Evolutionary conservation across 2,797 vertebrate genomes (phyloP).

Genomic region (Parauchenoglanis ngamensis): DNA sequence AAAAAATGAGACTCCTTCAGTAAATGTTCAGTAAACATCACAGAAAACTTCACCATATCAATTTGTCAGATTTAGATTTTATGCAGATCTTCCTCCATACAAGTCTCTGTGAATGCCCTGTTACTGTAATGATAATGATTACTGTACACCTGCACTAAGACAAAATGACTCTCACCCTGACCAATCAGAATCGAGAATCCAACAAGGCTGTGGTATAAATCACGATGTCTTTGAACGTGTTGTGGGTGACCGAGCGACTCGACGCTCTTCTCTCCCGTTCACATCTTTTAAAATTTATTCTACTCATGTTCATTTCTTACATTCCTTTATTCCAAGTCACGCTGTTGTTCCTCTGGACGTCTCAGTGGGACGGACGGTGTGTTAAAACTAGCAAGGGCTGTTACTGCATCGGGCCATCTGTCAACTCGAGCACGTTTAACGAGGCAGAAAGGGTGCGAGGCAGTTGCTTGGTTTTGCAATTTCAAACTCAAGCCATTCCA

Average conservation of each 20-base stretch:
- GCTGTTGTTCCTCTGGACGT: constrained; percentile 1
- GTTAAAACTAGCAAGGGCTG: constrained; percentile 33
- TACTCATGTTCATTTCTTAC: constrained; percentile 14
- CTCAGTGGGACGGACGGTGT: constrained; percentile 12
- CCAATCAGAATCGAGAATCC: neutral
- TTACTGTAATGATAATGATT: neutral
- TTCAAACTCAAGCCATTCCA: constrained; percentile 21
- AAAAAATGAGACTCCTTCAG: neutral
- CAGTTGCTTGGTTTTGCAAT: constrained; percentile 26
- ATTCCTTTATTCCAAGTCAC: constrained; percentile 25
- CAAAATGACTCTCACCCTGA: neutral
- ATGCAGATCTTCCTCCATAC: neutral
- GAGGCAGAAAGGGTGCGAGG: constrained; percentile 29
- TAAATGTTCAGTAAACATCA: neutral
- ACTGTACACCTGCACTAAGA: neutral
- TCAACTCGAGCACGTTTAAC: constrained; percentile 30
- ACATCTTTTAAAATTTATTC: constrained; percentile 25
- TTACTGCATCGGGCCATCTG: constrained; percentile 28
- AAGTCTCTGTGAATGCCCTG: neutral
- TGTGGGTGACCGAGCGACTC: constrained; percentile 42
- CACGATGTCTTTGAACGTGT: neutral
- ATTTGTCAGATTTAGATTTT: neutral
- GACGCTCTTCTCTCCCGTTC: constrained; percentile 29
- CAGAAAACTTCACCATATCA: neutral
- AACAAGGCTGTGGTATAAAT: neutral